Evolutionary conservation across 2,797 vertebrate genomes (phyloP).

Genomic region (Liasis olivaceus): DNA sequence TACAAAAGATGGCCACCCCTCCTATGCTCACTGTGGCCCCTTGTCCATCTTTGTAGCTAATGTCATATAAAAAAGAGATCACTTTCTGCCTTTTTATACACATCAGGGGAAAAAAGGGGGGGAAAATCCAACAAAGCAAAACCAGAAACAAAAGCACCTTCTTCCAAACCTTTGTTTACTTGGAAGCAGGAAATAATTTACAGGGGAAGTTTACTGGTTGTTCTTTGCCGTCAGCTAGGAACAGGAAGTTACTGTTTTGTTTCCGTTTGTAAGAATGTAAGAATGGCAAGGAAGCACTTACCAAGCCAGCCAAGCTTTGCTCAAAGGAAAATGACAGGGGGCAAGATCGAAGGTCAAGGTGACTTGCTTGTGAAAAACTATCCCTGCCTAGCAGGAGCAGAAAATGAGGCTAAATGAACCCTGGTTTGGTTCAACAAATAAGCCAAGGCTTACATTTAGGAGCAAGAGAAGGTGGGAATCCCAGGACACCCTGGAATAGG

Average conservation of each 20-base stretch:
- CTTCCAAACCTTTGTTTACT: constrained; percentile 52
- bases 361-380: neutral
- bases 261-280: constrained; percentile 26
- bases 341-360: neutral
- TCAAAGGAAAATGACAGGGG: neutral
- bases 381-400: neutral
- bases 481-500: neutral
- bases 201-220: constrained; percentile 20
- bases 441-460: neutral
- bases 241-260: constrained; percentile 10
- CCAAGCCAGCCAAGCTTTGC: neutral
- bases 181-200: constrained; percentile 53
- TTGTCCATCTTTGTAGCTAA: neutral
- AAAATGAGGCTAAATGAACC: neutral
- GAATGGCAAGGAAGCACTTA: neutral
- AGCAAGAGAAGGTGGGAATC: neutral
- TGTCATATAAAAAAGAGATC: constrained; percentile 48
- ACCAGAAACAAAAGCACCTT: neutral
- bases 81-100: neutral
- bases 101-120: neutral
- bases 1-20: neutral
- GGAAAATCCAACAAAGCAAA: neutral
- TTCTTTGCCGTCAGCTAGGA: constrained; percentile 47
- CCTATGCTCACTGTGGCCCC: neutral
- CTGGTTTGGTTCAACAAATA: neutral